Percentiles rank a stretch among this genome's conserved stretches.
Evolutionary conservation across 1,140 invertebrate genomes (phyloP).

Genomic region (Lepidurus arcticus): DNA sequence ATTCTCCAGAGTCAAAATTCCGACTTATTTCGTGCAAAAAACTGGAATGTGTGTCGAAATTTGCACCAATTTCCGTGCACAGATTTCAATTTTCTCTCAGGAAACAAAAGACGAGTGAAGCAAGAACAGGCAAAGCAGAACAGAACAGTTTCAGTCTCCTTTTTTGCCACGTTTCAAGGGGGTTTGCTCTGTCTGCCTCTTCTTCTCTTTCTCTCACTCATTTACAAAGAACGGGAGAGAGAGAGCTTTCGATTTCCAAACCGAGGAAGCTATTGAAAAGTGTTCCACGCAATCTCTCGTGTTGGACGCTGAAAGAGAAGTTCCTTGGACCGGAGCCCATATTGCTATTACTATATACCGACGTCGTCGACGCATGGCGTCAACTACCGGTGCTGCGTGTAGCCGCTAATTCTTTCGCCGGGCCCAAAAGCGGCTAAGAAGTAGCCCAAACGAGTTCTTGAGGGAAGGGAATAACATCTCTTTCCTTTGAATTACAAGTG

Average conservation of each 20-base stretch:
- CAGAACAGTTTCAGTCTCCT: no score
- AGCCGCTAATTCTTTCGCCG: neutral
- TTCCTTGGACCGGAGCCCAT: neutral
- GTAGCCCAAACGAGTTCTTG: neutral
- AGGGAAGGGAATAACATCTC: neutral
- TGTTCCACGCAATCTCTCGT: constrained; percentile 4
- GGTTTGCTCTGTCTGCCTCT: no score
- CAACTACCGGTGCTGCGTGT: neutral
- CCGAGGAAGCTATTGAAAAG: neutral
- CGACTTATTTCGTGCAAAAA: no score
- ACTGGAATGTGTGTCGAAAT: no score
- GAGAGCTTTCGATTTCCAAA: neutral
- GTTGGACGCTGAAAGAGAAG: neutral
- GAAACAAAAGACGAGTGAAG: no score
- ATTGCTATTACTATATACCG: neutral
- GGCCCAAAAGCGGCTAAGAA: neutral
- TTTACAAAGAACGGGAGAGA: neutral
- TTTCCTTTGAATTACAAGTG: neutral
- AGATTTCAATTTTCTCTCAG: no score
- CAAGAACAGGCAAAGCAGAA: no score
- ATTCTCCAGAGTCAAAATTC: no score
- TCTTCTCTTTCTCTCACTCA: neutral
- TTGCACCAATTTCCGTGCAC: no score
- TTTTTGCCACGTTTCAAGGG: no score
- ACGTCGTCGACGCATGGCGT: constrained; percentile 9